phyloP scores from a whole-genome alignment of 2,888 invertebrate species.

The Andrena trimmerana region DNA sequence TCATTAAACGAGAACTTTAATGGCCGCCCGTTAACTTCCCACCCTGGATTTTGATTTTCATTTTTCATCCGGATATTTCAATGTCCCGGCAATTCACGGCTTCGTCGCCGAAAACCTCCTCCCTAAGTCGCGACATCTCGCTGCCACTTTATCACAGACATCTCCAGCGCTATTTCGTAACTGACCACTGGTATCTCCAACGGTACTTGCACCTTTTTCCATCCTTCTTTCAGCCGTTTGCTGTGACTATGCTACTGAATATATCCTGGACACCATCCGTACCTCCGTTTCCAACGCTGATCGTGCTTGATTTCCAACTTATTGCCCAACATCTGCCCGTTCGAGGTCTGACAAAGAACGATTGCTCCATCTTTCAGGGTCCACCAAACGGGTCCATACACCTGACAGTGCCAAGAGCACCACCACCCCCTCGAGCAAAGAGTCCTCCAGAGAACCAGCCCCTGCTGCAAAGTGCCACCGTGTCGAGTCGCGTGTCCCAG shows the following conservation, averaged over 20 bases:
- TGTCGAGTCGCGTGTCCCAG: slow-evolving; percentile 90
- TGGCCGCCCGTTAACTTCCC: background rate
- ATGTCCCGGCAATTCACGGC: background rate
- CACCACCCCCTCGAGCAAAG: slow-evolving; percentile 87
- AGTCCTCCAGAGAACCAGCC: slow-evolving; percentile 88
- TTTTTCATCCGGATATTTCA: slow-evolving; percentile 16
- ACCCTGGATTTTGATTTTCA: slow-evolving; percentile 16
- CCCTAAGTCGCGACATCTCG: background rate
- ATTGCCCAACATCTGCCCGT: no score
- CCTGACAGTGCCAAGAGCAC: slow-evolving; percentile 87
- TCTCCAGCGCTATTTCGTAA: background rate
- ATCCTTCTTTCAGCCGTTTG: background rate
- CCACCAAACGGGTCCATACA: slow-evolving; percentile 85
- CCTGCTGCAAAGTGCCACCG: slow-evolving; percentile 85
- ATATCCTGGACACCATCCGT: no score
- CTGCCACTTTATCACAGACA: background rate
- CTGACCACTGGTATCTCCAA: background rate
- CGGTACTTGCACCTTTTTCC: background rate
- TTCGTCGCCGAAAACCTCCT: background rate
- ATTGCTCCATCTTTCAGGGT: slow-evolving; percentile 73
- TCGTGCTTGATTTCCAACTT: no score
- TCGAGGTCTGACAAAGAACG: background rate
- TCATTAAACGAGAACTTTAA: slow-evolving; percentile 49
- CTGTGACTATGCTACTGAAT: no score
- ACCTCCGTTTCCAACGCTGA: no score